phyloP scores from a whole-genome alignment of 2,113 vertebrate genomes.

The Nothocercus julius region DNA sequence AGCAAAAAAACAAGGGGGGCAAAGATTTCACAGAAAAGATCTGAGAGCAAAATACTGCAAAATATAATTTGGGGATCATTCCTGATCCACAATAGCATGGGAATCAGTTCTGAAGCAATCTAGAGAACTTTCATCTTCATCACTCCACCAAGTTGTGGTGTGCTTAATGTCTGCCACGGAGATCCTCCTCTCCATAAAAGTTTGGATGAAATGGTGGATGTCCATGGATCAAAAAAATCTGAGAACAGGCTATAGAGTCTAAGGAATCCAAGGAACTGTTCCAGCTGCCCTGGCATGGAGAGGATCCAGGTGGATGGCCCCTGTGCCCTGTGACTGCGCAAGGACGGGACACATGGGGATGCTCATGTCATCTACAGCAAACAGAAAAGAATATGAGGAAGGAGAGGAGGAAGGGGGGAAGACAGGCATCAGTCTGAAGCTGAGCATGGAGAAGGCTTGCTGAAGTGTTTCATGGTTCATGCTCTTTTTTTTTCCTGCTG shows the following conservation, averaged over 20 bases:
- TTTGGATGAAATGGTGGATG: neutral
- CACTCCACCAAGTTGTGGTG: rapidly evolving
- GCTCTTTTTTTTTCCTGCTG: neutral
- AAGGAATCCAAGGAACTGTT: neutral
- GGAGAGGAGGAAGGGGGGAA: neutral
- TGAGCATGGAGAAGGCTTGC: neutral
- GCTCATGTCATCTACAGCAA: neutral
- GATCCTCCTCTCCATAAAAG: neutral
- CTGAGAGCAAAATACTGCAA: neutral
- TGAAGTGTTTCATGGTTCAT: neutral
- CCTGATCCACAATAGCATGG: neutral
- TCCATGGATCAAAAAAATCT: neutral
- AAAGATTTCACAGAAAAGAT: neutral
- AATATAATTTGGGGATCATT: neutral
- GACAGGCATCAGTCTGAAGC: neutral
- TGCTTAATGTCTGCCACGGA: neutral
- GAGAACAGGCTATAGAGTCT: neutral
- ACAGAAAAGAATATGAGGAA: neutral
- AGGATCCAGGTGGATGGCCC: neutral
- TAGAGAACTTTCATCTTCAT: neutral
- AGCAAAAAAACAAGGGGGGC: neutral
- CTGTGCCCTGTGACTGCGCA: rapidly evolving
- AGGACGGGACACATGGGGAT: neutral
- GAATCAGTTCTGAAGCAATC: neutral
- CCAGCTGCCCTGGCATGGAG: neutral